These are phyloP conservation scores for Colistium nudipinnis DNA, from an alignment of 2,113 vertebrate species.

Conservation along the genomic window DNA sequence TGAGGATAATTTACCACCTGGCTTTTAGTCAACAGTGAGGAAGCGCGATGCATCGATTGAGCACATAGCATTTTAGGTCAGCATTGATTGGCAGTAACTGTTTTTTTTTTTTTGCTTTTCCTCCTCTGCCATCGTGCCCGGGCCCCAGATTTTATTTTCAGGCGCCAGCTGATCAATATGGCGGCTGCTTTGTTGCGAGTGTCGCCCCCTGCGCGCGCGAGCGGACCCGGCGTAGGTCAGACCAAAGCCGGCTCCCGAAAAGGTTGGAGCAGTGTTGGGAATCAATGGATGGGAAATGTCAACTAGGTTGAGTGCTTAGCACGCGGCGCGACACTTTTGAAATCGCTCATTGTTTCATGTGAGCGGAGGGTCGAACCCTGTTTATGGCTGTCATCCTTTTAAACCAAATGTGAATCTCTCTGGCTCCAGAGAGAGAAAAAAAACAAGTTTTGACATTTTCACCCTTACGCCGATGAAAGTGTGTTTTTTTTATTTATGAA, in stretches of 20 bases:
- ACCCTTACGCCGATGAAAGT: neutral
- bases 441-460: constrained; percentile 40
- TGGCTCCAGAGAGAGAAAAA: neutral
- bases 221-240: constrained; percentile 69
- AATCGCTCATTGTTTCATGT: constrained; percentile 40
- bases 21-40: constrained; percentile 55
- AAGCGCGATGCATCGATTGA: constrained; percentile 59
- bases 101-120: constrained; percentile 47
- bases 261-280: constrained; percentile 76
- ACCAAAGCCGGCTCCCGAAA: constrained; percentile 54
- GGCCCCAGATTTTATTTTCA: constrained; percentile 69
- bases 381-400: constrained; percentile 21
- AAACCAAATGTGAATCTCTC: constrained; percentile 17
- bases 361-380: constrained; percentile 20
- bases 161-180: constrained; percentile 64
- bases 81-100: constrained; percentile 67
- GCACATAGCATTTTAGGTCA: constrained; percentile 65
- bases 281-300: constrained; percentile 79
- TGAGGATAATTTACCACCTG: constrained; percentile 30
- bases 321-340: constrained; percentile 32
- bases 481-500: neutral
- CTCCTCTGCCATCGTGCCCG: constrained; percentile 40
- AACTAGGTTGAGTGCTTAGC: constrained; percentile 63
- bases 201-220: constrained; percentile 52
- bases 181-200: constrained; percentile 51